Evolutionary conservation across 2,888 invertebrate species (phyloP), one percentile per base, ranked within the genome.

Genomic region (Drosophila mimica): DNA sequence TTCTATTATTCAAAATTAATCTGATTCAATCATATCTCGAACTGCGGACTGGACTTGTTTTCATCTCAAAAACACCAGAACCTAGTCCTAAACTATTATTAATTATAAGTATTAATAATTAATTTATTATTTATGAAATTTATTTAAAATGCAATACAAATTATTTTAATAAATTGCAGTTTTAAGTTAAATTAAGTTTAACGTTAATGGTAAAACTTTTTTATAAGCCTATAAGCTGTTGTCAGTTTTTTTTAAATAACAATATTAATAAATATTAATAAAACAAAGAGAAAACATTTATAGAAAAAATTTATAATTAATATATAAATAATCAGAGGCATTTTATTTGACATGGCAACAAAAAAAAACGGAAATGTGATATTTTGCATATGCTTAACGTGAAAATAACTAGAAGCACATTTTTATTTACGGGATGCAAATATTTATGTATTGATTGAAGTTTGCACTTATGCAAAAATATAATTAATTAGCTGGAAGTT

Each of bases 401-500:
- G 38, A 9, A 31, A 20, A 31, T 20, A 4, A 2, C 20, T 38
- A n/a, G 6, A 5, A 6, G 17, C 34, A 36, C 3, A n/a, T 7
- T 17, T 51, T 20, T 51, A 38, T 43, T 62, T 13, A 28, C 54
- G 6, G 28, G 8, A 13, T 9, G 31, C 25, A 31, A 40, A 33
- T 43, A 40, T 15, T 15, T 15, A 1, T 53, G 40, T 28, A 54
- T 46, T 54, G 38, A 46, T n/a, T 33, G 40, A 3, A 30, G 30
- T 57, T 61, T 54, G 33, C 17, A 38, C 33, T 40, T 34, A 30
- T 8, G 20, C 43, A 43, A 54, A 34, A n/a, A 38, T 40, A 59
- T 60, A 59, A 61, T 80, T 80, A 77, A 80, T 80, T 63, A 63
- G 71, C 70, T 33, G 34, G 43, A 59, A 53, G 36, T 76, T 59